Evolutionary conservation across 2,113 vertebrate genomes (phyloP), one percentile per base, ranked within the genome.

Genomic region (Pyxicephalus adspersus): DNA sequence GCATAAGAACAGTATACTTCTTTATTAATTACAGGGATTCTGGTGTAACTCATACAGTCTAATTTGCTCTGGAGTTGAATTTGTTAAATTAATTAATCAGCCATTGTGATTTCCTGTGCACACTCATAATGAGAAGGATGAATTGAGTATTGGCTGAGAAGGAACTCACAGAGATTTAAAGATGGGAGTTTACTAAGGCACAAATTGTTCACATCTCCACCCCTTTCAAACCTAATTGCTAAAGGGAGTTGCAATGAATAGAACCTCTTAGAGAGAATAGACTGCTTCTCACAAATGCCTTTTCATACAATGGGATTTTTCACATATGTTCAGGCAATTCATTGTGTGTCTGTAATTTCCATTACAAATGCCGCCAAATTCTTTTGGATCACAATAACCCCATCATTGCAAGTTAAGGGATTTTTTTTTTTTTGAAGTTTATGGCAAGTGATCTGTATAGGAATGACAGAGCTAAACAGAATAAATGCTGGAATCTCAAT

Each of bases 201-300:
- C 70, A 57, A 58, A 57, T 73, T 73, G 5, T 57, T 73, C 28
- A 28, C 19, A 73, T 34, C 22, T 73, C 70, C 52, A 73, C 2
- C 29, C 5, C 28, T 73, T 72, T 73, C 28, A 73, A 19, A 29
- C 70, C 70, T 73, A 73, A 73, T 73, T 73, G 70, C 52, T 73
- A 26, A 57, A 52, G 70, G 13, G 25, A 73, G 70, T 22, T 73
- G 51, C 52, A 22, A 26, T 73, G 70, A 73, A 73, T 73, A 73
- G 28, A 22, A 52, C 55, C 70, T 54, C 70, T 73, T 68, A 38
- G 13, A 51, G 66, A 50, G 52, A 73, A 73, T 73, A 20, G 52
- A 58, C 28, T 54, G 17, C 26, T 73, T 58, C 70, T 34, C 70
- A 73, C 52, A 73, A 73, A 73, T 73, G 55, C 13, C 28, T 58